Conservation (phyloP, 1,140 invertebrate genomes). For the Solenopsis invicta region DNA sequence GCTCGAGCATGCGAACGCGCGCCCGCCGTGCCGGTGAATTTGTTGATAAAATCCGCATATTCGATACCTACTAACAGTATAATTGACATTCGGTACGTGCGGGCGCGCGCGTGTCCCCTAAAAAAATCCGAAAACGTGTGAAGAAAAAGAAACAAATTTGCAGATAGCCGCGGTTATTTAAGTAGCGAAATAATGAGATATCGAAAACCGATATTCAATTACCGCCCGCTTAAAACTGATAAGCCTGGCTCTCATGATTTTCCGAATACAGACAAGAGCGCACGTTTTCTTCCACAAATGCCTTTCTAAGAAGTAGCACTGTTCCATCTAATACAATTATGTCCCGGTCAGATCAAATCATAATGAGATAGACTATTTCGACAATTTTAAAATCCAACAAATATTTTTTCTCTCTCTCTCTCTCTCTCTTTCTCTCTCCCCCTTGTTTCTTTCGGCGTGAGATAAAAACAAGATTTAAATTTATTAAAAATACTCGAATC, state of each 20-base stretch:
- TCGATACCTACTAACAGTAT: constrained; percentile 1
- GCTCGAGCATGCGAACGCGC: constrained; percentile 46
- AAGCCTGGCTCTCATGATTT: constrained; percentile 51
- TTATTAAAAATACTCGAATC: neutral
- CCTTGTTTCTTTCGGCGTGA: neutral
- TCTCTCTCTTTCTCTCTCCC: neutral
- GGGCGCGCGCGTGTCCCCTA: constrained; percentile 4
- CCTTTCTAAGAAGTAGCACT: neutral
- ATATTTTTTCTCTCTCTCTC: neutral
- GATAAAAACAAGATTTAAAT: constrained; percentile 14
- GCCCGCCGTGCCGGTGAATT: constrained; percentile 11
- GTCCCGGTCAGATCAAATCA: neutral
- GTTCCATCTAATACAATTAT: neutral
- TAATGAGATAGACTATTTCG: constrained; percentile 13
- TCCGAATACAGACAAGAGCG: constrained; percentile 29
- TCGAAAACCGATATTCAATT: constrained; percentile 65
- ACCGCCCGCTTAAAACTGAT: constrained; percentile 62
- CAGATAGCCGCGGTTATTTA: constrained; percentile 42
- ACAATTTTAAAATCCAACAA: neutral
- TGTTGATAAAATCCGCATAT: constrained; percentile 61
- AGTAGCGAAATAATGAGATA: constrained; percentile 65
- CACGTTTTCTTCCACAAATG: constrained; percentile 20
- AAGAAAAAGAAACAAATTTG: constrained; percentile 10
- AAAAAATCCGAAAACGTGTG: constrained; percentile 39
- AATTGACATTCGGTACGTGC: constrained; percentile 6